phyloP scores from a whole-genome alignment of 2,797 vertebrate genomes.

The Phoxinus dragarum region DNA sequence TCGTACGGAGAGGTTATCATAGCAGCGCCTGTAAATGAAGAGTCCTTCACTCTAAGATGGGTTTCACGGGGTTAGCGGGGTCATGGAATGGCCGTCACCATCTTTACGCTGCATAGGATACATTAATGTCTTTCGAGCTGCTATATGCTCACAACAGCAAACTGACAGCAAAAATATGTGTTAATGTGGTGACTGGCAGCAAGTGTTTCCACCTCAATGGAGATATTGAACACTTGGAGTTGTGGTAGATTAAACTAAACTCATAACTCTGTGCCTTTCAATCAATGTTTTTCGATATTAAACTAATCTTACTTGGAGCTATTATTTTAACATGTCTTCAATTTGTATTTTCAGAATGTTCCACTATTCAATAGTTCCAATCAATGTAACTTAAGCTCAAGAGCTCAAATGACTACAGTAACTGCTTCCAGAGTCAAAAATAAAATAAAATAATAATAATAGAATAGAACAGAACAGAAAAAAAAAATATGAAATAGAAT shows the following conservation, averaged over 20 bases:
- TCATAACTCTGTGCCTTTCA: background rate
- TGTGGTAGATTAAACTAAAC: background rate
- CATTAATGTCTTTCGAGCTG: constrained; percentile 17
- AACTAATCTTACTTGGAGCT: background rate
- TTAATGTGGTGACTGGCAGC: background rate
- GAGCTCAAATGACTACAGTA: background rate
- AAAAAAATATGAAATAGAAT: background rate
- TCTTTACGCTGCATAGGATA: constrained; percentile 7
- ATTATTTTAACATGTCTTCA: constrained; percentile 1
- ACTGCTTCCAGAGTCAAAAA: background rate
- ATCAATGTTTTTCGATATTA: background rate
- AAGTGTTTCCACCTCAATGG: background rate
- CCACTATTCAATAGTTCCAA: background rate
- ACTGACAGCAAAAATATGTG: background rate
- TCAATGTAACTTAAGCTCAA: background rate
- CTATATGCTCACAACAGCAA: background rate
- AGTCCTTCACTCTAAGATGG: constrained; percentile 11
- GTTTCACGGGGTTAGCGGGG: constrained; percentile 30
- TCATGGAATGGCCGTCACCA: background rate
- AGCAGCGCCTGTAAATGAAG: constrained; percentile 50
- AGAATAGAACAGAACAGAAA: background rate
- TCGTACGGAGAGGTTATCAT: constrained; percentile 44
- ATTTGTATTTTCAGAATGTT: background rate
- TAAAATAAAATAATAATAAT: background rate
- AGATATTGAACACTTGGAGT: background rate